Evolutionary conservation across 2,797 vertebrate species (phyloP).

Genomic region (Fundulus diaphanus): DNA sequence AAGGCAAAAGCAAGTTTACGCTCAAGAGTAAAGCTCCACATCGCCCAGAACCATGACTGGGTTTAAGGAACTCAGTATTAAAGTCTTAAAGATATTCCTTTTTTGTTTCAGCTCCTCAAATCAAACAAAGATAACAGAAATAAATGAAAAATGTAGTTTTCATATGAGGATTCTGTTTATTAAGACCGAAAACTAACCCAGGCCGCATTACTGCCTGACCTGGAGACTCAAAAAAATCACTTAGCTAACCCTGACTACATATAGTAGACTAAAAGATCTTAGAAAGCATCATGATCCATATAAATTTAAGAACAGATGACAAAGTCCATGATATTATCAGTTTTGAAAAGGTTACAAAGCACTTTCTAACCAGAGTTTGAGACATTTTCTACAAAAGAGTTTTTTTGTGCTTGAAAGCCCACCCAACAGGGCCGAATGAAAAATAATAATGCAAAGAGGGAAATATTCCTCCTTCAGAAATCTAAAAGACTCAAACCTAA

Average conservation of each 20-base stretch:
- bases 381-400: neutral
- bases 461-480: neutral
- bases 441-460: neutral
- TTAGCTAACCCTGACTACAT: neutral
- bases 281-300: no score
- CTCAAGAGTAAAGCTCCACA: neutral
- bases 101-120: neutral
- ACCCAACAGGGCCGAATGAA: neutral
- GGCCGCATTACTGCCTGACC: neutral
- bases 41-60: neutral
- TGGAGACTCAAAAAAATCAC: neutral
- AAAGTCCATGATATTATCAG: neutral
- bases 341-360: neutral
- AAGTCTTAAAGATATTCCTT: neutral
- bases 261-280: neutral
- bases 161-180: neutral
- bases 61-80: neutral
- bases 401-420: neutral
- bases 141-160: neutral
- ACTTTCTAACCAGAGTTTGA: neutral
- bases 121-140: neutral
- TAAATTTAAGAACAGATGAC: neutral
- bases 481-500: neutral
- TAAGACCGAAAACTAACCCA: neutral
- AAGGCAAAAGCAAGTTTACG: constrained; percentile 13